Conservation (phyloP, 2,797 vertebrate genomes). For the Platalea minor region DNA sequence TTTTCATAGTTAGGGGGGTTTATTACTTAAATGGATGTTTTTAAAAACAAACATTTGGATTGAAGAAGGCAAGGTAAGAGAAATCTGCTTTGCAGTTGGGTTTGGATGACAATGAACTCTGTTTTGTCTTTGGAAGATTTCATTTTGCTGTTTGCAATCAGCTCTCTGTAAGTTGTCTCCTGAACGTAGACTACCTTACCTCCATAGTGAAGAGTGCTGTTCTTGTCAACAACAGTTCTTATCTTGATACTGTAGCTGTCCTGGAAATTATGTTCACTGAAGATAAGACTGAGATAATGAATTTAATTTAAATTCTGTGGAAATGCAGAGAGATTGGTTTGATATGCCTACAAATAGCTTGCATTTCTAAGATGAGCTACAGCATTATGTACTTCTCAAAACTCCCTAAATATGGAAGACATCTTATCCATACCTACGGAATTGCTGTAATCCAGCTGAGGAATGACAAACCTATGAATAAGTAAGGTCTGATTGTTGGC, state of each 20-base stretch:
- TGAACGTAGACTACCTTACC: not conserved
- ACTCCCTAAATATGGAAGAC: not conserved
- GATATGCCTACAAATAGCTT: not conserved
- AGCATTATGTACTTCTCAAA: not conserved
- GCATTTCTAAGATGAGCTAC: not conserved
- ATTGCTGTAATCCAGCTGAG: not conserved
- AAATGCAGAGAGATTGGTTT: not conserved
- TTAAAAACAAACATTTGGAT: not conserved
- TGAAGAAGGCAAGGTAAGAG: not conserved
- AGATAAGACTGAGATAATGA: not conserved
- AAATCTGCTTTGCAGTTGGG: not conserved
- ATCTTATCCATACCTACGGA: not conserved
- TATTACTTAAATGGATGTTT: not conserved
- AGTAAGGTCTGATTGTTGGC: not conserved
- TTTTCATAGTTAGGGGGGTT: not conserved
- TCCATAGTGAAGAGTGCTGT: not conserved
- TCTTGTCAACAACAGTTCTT: not conserved
- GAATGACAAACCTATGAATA: not conserved
- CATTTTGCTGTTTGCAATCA: not conserved
- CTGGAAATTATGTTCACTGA: constrained; percentile 9
- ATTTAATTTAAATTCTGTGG: constrained; percentile 15
- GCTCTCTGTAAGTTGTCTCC: not conserved
- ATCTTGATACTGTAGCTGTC: not conserved
- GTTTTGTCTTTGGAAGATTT: not conserved
- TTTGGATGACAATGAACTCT: not conserved